A percentile compares a stretch with the other conserved stretches of the same genome.
These are phyloP conservation scores for Grammomys dolichurus DNA, from an alignment of 2,113 vertebrate species.

Conservation along the genomic window DNA sequence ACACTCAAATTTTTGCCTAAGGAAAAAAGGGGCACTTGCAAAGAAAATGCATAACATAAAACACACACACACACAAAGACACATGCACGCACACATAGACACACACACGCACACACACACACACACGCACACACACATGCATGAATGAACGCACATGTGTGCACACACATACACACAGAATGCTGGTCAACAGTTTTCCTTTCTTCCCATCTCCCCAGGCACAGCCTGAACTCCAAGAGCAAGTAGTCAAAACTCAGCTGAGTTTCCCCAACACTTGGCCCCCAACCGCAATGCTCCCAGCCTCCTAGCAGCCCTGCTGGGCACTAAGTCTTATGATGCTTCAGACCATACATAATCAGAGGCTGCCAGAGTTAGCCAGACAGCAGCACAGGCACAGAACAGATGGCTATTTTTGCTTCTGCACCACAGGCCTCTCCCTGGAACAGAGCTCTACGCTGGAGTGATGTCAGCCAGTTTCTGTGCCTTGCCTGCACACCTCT, in stretches of 20 bases:
- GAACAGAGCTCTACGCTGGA: background rate
- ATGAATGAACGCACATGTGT: too few relatives aligned
- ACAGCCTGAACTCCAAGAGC: background rate
- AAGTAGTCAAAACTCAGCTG: background rate
- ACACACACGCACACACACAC: too few relatives aligned
- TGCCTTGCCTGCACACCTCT: background rate
- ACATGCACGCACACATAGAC: background rate
- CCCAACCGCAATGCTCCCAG: background rate
- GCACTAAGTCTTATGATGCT: background rate
- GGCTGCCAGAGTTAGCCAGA: background rate
- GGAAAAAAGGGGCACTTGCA: conserved; percentile 84
- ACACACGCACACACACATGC: too few relatives aligned
- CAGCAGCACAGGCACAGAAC: background rate
- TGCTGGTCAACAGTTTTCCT: background rate
- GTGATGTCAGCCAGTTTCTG: background rate
- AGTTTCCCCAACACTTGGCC: background rate
- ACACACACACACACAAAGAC: conserved; percentile 27
- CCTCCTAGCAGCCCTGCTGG: background rate
- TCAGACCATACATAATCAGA: background rate
- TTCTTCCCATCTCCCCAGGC: background rate
- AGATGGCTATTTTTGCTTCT: background rate
- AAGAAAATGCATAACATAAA: conserved; percentile 76
- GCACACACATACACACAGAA: background rate
- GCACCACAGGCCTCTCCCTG: background rate
- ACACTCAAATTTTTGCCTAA: conserved; percentile 85